Base-by-base conservation (phyloP, 2,113 vertebrate species). In the Mus musculus region DNA sequence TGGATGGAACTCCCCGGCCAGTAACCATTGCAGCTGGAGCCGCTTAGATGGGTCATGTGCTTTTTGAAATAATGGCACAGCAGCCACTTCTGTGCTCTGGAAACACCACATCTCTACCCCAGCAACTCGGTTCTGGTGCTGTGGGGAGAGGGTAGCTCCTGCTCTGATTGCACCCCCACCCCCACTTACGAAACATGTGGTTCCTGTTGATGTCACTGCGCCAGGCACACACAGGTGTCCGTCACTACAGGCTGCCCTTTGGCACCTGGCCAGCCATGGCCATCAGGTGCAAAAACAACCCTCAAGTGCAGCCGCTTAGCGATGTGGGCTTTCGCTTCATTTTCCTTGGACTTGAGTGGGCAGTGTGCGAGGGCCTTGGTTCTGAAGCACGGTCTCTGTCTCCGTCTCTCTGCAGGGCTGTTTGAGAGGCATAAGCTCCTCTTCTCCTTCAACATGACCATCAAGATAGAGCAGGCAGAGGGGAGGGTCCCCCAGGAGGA, bases 401-500 rank as follows among this genome's bases (percentile, higher is more conserved):
- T 8, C 9, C 1, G 36, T 71, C 97, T 95, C 59, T 13, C 89
- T 20, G 0, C 77, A 99, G 99, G 99, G 85, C 97, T 99, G 97
- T 99, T 99, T 95, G 99, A 99, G 97, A 99, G 96, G 93, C 99
- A 99, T 98, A 99, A 99, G 98, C 97, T 99, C 17, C 99, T 99
- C 0, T 99, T 99, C 96, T 99, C 99, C 65, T 99, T 99, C 71
- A 99, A 99, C 90, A 99, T 99, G 99, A 99, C 99, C 24, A 98
- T 99, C 92, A 99, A 99, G 98, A 99, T 99, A 76, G 99, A 99
- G 69, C 99, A 99, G 97, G 99, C 99, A 1, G 99, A 99, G 75
- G 99, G 97, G n/a, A 97, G 98, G 80, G 98, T 98, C 67, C 99
- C 99, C 28, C 99, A 99, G 94, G 99, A 99, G 19, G 99, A 99